phyloP scores from a whole-genome alignment of 2,888 invertebrate genomes.

The Elysia crispata region DNA sequence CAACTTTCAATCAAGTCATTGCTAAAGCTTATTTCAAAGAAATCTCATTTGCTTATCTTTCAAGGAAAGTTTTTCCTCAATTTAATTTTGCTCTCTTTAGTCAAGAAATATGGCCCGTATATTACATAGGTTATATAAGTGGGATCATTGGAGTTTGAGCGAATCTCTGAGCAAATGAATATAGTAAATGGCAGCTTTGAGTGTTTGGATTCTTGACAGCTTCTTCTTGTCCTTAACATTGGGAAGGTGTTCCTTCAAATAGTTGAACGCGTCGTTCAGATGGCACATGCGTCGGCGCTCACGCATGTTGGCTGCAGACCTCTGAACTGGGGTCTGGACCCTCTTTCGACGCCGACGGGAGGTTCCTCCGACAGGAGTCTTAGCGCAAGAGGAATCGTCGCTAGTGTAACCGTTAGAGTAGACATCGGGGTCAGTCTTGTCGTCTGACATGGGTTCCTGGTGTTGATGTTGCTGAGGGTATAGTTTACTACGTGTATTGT shows the following conservation, averaged over 20 bases:
- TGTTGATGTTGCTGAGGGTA: slow-evolving; percentile 14
- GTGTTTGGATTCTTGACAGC: slow-evolving; percentile 93
- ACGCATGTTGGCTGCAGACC: slow-evolving; percentile 94
- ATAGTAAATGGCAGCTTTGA: slow-evolving; percentile 91
- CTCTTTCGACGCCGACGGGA: slow-evolving; percentile 78
- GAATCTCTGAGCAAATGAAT: slow-evolving; percentile 33
- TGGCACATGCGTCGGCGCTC: slow-evolving; percentile 95
- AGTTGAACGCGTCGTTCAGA: slow-evolving; percentile 97
- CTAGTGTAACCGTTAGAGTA: slow-evolving; percentile 21
- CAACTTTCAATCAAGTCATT: no score
- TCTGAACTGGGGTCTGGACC: slow-evolving; percentile 84
- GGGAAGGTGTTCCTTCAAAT: slow-evolving; percentile 88
- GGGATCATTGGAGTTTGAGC: neutral
- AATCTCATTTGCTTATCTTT: no score
- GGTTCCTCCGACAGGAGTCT: neutral
- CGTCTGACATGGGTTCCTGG: neutral
- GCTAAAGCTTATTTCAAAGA: no score
- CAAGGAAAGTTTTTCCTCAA: no score
- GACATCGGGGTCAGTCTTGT: neutral
- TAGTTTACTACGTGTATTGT: neutral
- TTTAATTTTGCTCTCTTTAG: no score
- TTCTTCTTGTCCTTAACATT: slow-evolving; percentile 91
- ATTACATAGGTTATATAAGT: no score
- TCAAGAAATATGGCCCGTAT: no score
- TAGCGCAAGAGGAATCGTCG: neutral